Evolutionary conservation across 2,888 invertebrate species (phyloP), one percentile per base, ranked within the genome.

Genomic region (Pachymerium ferrugineum): DNA sequence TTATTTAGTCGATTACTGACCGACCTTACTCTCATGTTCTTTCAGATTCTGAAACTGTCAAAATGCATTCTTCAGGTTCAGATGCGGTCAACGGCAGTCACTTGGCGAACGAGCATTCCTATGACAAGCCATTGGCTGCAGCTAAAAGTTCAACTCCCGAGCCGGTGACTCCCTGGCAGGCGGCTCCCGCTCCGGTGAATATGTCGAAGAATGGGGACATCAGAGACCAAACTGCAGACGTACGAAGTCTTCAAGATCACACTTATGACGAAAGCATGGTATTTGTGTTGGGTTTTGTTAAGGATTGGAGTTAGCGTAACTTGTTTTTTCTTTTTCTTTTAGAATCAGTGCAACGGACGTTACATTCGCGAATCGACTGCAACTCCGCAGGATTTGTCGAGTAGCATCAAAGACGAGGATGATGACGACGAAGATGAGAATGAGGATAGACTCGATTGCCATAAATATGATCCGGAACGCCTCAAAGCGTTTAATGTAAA

Each of bases 401-500:
- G 93, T 74, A 93, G 92, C 6, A 90, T 93, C 80, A 91, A 91
- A 78, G 93, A 93, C 81, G 79, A 79, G 12, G 93, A 94, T 79
- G 90, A 90, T 79, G 90, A 90, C 79, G 93, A 93, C 78, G 93
- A 93, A 81, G 94, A 94, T 81, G 94, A 95, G 81, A 92, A 90
- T 74, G 94, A 95, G 81, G 94, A 96, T 81, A 89, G 94, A 80
- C 89, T 94, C 77, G 94, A 94, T 81, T 91, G 93, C 71, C 91
- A 93, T 78, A 88, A 88, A 78, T 91, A 92, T 79, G 96, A 97
- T 83, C 95, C 95, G 0, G 96, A 97, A 84, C 87, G 96, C 82
- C 89, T 96, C 77, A 96, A 96, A 84, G 94, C 96, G 77, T 96
- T 96, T 83, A 96, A 96, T 85, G 96, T 96, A 84, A 89, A 90